phyloP scores from a whole-genome alignment of 1,140 invertebrate species.

The Nasonia giraulti region DNA sequence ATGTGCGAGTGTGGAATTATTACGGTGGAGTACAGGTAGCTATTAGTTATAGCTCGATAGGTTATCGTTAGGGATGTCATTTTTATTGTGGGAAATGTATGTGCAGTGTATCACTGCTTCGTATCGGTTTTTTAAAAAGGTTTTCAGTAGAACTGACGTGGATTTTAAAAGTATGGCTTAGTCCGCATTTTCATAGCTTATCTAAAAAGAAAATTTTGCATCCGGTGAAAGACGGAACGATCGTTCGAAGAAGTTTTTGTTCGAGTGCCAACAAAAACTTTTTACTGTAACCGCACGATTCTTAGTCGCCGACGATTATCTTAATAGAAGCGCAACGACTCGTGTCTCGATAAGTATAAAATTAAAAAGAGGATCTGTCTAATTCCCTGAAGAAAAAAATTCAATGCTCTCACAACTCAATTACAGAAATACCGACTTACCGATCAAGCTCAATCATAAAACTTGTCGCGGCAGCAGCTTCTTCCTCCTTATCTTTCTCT shows the following conservation, averaged over 20 bases:
- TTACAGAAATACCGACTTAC: neutral
- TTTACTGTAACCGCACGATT: no score
- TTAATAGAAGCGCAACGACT: neutral
- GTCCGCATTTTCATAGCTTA: neutral
- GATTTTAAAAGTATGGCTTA: neutral
- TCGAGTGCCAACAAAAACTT: neutral
- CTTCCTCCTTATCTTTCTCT: conserved; percentile 11
- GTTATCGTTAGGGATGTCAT: no score
- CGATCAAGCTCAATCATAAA: neutral
- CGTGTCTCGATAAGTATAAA: neutral
- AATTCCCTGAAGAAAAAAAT: neutral
- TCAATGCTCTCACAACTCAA: neutral
- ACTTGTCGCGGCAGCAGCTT: neutral
- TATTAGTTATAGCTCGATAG: neutral
- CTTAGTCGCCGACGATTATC: no score
- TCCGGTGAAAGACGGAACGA: neutral
- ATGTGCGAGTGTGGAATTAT: no score
- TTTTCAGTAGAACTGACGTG: neutral
- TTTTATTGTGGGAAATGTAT: no score
- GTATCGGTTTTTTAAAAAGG: neutral
- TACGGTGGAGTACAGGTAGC: no score
- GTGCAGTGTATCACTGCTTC: neutral
- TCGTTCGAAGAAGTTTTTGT: neutral
- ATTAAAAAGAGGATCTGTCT: neutral
- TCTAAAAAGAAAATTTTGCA: neutral